Base-by-base conservation (phyloP, 1,140 invertebrate genomes). In the Diorhabda elongata region DNA sequence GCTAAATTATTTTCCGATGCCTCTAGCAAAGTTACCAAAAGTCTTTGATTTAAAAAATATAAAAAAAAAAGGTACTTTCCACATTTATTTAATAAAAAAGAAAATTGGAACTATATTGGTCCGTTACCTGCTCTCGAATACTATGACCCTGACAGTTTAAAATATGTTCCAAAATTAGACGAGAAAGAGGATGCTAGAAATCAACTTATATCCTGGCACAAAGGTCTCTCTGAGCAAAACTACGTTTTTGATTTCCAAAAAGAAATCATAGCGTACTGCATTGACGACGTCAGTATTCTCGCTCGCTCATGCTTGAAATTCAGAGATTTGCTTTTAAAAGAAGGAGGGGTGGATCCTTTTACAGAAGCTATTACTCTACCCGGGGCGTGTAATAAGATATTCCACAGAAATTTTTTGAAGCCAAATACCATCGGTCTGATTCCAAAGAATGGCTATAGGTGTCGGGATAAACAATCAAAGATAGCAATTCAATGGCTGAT, bases 41-140 rank as follows among this genome's bases (percentile, higher is more conserved):
- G 58, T 61, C 9, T 69, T 69, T 57, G 62, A 62, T 41, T 65
- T 65, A 5, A 8, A 44, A 5, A 8, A 56, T 44, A 44, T 66
- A 9, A 70, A 69, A 42, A 11, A 11, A 72, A 72, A 66, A 68
- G 71, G 3, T 70, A 72, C 45, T 70, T 70, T 66, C 65, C 71
- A 44, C 68, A 72, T 64, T 52, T 67, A 11, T 72, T 72, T 61
- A 72, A 72, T 58, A 67, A 26, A 44, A 60, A 4, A 8, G 61
- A 64, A 58, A 67, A 72, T 43, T 8, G 59, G 57, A 62, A 67
- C 58, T 70, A 70, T 64, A 44, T 70, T 4, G 71, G 68, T 2
- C 44, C 62, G 26, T 42, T 72, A 41, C 71, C 69, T 8, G 56
- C 44, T 52, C 8, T 44, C 11, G 26, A 64, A 9, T 67, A 60